Evolutionary conservation across 2,888 invertebrate species (phyloP), one percentile per base, ranked within the genome.

Genomic region (Dioctria linearis): DNA sequence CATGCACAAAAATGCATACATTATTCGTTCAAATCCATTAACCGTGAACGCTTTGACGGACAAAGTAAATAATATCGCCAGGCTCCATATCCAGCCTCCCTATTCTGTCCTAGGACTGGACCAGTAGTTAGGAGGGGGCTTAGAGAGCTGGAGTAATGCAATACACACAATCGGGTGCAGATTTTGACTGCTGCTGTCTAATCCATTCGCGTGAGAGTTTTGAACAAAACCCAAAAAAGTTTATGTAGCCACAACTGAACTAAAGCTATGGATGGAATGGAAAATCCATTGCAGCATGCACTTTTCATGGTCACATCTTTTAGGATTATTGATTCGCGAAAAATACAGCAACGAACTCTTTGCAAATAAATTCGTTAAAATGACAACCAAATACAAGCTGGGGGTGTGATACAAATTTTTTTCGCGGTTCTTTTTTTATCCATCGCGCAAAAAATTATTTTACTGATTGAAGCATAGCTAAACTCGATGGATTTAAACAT

Each of bases 241-340:
- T 6, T 5, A 5, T 54, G 39, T 54, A 59, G 40, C 63, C 5
- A 8, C n/a, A 25, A 25, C 25, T 25, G 25, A 25, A 25, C 59
- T 5, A 9, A 9, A 46, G 49, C 5, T 54, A 39, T 54, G 67
- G 40, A 43, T 9, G 13, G n/a, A 39, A 9, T 54, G 13, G 11
- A 57, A 40, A 39, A 39, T 42, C 42, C 42, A 59, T n/a, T 43
- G 59, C 73, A 59, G 6, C 59, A 54, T 54, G 54, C 54, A 54
- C 1, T 11, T 54, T 54, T 54, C 54, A 54, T 54, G 54, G 54
- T 54, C 54, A n/a, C 6, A 54, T 54, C 54, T 54, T 54, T 54
- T 54, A n/a, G 59, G 57, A 59, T 59, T 43, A 75, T 75, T 75
- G 73, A 75, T 75, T 42, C 73, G 73, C 73, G 59, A 75, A 75